Percentiles rank a stretch among this genome's conserved stretches.
Evolutionary conservation across 2,888 invertebrate species (phyloP).

Genomic region (Entomobrya multifasciata): DNA sequence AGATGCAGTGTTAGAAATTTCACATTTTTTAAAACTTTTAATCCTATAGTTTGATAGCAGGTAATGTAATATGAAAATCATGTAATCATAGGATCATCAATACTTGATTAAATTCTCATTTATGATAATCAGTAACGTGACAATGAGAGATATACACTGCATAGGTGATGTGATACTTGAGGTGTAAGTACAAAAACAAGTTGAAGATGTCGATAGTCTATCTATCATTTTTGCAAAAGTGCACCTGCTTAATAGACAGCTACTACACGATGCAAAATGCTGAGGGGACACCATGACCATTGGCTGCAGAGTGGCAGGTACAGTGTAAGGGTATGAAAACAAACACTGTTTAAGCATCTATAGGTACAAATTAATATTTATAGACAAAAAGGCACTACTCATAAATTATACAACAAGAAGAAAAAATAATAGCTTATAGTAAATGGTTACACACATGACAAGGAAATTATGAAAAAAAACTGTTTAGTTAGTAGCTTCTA

Average conservation of each 20-base stretch:
- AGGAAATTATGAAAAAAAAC: constrained; percentile 16
- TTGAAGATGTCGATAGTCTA: constrained; percentile 19
- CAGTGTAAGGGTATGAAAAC: constrained; percentile 13
- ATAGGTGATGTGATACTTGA: background rate
- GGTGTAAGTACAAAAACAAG: constrained; percentile 17
- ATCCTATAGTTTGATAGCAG: background rate
- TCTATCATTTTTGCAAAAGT: background rate
- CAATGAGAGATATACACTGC: background rate
- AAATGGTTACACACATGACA: background rate
- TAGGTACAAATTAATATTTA: background rate
- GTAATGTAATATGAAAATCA: constrained; percentile 14
- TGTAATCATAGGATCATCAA: constrained; percentile 10
- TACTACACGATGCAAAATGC: background rate
- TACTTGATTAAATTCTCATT: background rate
- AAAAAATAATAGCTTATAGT: background rate
- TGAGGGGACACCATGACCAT: background rate
- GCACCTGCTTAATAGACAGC: background rate
- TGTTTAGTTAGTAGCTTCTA: no score
- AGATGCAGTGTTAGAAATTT: background rate
- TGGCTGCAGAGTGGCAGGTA: background rate
- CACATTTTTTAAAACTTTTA: constrained; percentile 1
- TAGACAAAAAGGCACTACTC: background rate
- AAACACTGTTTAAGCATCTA: background rate
- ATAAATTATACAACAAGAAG: constrained; percentile 23
- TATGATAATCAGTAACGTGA: constrained; percentile 28